Evolutionary conservation across 1,140 invertebrate genomes (phyloP).

Genomic region (Archivesica marissinica): DNA sequence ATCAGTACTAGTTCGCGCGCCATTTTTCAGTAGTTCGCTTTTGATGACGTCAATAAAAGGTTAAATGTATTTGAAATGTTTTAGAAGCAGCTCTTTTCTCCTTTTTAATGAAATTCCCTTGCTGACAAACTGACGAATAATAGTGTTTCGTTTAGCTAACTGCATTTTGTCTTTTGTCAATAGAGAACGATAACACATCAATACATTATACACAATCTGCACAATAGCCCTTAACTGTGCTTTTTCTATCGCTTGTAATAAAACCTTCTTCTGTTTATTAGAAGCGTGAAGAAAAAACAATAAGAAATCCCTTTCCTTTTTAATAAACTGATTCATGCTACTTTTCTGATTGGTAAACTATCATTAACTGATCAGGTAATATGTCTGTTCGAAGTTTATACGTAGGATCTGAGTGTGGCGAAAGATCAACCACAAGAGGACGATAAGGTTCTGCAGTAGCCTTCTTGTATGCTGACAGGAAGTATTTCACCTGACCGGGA

Average conservation of each 20-base stretch:
- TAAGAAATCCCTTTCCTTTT: constrained; percentile 35
- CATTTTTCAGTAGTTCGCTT: constrained; percentile 41
- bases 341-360: constrained; percentile 30
- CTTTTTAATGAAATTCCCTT: constrained; percentile 37
- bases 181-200: constrained; percentile 9
- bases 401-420: constrained; percentile 36
- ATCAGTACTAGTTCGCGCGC: constrained; percentile 19
- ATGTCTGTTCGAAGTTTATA: constrained; percentile 48
- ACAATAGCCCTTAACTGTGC: constrained; percentile 43
- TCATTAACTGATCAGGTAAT: constrained; percentile 47
- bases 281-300: constrained; percentile 4
- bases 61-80: constrained; percentile 33
- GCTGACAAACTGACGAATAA: constrained; percentile 48
- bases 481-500: constrained; percentile 27
- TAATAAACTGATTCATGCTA: constrained; percentile 37
- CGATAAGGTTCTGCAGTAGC: constrained; percentile 27
- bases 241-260: constrained; percentile 32
- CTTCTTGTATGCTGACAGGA: constrained; percentile 43
- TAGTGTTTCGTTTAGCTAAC: constrained; percentile 10
- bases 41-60: constrained; percentile 26
- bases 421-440: constrained; percentile 40
- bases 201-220: constrained; percentile 43
- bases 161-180: constrained; percentile 38
- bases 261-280: constrained; percentile 44
- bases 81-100: constrained; percentile 41